Base-by-base conservation (phyloP, 2,113 vertebrate genomes). In the Labeo rohita region DNA sequence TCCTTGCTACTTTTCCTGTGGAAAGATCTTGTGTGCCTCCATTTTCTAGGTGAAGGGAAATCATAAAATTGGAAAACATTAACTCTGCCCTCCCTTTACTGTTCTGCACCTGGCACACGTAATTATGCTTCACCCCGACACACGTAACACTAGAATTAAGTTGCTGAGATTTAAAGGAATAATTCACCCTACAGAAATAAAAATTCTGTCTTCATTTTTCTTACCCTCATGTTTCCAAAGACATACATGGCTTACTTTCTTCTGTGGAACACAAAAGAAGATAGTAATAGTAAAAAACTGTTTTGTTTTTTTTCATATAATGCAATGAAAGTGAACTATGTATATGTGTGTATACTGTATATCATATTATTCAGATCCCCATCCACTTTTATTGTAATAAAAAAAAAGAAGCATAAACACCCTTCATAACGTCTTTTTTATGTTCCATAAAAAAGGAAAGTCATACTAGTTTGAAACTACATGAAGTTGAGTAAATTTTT, bases 51-150 rank as follows among this genome's bases (percentile, higher is more conserved):
- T 93, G 93, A 96, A 95, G 90, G 95, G 97, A 98, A 97, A 97
- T 95, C 95, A 92, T 98, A 97, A 98, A 97, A 94, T 94, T 93
- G 92, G 91, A 94, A 95, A 96, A 95, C 94, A 93, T 97, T 97
- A 96, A 96, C 95, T 95, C 93, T 91, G 91, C 92, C 79, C 93
- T 91, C 92, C 88, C 87, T 49, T 21, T 10, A 78, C 56, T 80
- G 52, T 81, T 86, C 93, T 95, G 95, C 96, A 98, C 96, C 96
- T 98, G 96, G 96, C 92, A 73, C 0, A 92, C 91, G 94, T 95
- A 95, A 96, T 96, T 96, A 95, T 93, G 94, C 94, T 93, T 92
- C 90, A 90, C 39, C 88, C 39, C 21, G 21, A 72, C 34, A 77
- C 13, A 50, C 75, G 54, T 54, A 72, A 52, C 54, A 54, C 47